Evolutionary conservation across 1,140 invertebrate species (phyloP).

Genomic region (Brachionus manjavacas): DNA sequence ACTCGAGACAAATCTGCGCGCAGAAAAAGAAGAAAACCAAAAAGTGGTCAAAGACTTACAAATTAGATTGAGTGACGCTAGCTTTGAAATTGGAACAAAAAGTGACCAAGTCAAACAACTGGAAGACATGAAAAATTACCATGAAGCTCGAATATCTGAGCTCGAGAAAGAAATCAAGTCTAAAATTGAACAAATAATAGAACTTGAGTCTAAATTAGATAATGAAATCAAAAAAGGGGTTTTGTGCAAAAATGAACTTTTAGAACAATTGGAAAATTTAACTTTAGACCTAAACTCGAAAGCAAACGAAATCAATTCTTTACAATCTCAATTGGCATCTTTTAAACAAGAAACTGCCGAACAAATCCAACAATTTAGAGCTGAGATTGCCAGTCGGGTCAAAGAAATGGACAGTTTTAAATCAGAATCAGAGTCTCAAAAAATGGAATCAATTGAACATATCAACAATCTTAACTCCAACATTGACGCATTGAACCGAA

Average conservation of each 20-base stretch:
- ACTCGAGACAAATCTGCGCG: background rate
- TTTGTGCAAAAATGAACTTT: background rate
- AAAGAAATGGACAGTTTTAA: background rate
- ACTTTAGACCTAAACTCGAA: background rate
- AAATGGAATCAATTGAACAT: background rate
- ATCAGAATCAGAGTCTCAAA: background rate
- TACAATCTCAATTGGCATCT: background rate
- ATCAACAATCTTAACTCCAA: background rate
- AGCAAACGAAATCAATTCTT: background rate
- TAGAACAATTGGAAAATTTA: background rate
- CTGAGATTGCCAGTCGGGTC: background rate
- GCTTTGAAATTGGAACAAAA: background rate
- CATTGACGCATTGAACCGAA: background rate
- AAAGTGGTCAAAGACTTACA: background rate
- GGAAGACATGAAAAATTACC: background rate
- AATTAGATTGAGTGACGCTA: background rate
- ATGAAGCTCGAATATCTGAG: background rate
- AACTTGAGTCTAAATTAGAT: background rate
- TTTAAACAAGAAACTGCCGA: background rate
- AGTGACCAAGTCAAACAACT: background rate
- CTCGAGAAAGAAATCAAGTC: conserved; percentile 8
- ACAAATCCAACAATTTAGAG: background rate
- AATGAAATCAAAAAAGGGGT: background rate
- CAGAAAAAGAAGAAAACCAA: background rate
- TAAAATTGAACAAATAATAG: conserved; percentile 10